Percentiles rank a stretch among this genome's conserved stretches.
Evolutionary conservation across 2,888 invertebrate species (phyloP).

Genomic region (Eumerus sabulonum): DNA sequence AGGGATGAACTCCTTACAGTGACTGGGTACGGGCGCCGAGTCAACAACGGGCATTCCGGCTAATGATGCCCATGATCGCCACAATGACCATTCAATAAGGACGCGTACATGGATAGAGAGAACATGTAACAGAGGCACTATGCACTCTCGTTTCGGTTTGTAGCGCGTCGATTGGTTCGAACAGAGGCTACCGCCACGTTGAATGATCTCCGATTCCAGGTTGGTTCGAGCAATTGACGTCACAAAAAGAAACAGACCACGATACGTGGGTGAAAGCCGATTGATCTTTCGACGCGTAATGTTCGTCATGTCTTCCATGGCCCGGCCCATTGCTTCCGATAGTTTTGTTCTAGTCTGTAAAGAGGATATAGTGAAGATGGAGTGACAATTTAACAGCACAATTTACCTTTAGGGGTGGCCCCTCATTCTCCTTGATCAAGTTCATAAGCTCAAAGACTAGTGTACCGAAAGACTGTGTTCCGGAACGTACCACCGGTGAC

Average conservation of each 20-base stretch:
- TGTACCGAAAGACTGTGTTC: slow-evolving; percentile 77
- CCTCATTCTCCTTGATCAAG: slow-evolving; percentile 85
- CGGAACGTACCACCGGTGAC: slow-evolving; percentile 83
- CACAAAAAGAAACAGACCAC: slow-evolving; percentile 91
- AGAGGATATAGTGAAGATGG: slow-evolving; percentile 60
- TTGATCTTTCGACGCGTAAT: slow-evolving; percentile 90
- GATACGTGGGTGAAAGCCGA: slow-evolving; percentile 83
- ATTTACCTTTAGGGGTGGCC: slow-evolving; percentile 81
- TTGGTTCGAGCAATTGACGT: slow-evolving; percentile 94
- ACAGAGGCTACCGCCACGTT: slow-evolving; percentile 90
- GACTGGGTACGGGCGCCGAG: slow-evolving; percentile 76
- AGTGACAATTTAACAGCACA: background rate
- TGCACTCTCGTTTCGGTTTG: slow-evolving; percentile 89
- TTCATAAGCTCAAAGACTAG: slow-evolving; percentile 80
- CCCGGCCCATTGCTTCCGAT: slow-evolving; percentile 92
- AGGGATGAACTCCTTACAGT: slow-evolving; percentile 83
- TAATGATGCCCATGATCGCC: slow-evolving; percentile 79
- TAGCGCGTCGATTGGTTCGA: slow-evolving; percentile 80
- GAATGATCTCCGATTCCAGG: slow-evolving; percentile 94
- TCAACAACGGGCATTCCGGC: slow-evolving; percentile 77
- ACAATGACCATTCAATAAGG: slow-evolving; percentile 82
- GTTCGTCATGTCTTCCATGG: slow-evolving; percentile 96
- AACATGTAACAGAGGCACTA: slow-evolving; percentile 93
- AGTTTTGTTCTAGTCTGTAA: slow-evolving; percentile 84
- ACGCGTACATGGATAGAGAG: slow-evolving; percentile 91